phyloP scores from a whole-genome alignment of 2,113 vertebrate species.

The Oenanthe oenanthe region DNA sequence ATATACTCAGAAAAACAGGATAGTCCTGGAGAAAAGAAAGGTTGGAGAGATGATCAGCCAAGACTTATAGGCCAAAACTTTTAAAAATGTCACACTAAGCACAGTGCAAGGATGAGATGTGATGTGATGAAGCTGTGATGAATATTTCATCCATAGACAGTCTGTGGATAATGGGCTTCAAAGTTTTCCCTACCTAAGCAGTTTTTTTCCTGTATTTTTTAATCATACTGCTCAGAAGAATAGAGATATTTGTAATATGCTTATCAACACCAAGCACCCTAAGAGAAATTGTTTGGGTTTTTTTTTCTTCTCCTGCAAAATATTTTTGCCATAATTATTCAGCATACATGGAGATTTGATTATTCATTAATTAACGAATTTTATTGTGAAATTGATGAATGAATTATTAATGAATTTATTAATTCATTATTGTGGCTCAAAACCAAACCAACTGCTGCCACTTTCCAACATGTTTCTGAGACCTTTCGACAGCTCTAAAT shows the following conservation, averaged over 20 bases:
- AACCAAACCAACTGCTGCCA: not conserved
- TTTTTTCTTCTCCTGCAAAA: not conserved
- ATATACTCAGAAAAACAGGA: not conserved
- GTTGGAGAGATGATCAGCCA: not conserved
- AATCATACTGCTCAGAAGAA: not conserved
- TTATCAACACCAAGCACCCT: not conserved
- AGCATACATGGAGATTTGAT: not conserved
- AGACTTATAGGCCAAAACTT: not conserved
- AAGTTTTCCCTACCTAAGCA: not conserved
- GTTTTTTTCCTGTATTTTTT: not conserved
- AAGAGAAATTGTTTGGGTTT: not conserved
- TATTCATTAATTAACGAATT: not conserved
- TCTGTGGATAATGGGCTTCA: not conserved
- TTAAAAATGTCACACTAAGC: not conserved
- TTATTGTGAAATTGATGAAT: not conserved
- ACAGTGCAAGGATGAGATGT: not conserved
- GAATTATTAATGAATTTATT: not conserved
- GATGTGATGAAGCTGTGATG: not conserved
- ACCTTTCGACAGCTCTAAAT: not conserved
- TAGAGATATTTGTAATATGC: not conserved
- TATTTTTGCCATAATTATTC: not conserved
- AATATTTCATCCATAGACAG: not conserved
- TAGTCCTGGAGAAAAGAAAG: not conserved
- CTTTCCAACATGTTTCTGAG: not conserved
- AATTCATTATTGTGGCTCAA: not conserved